Evolutionary conservation across 2,113 vertebrate genomes (phyloP).

Genomic region (Nesogale talazaci): DNA sequence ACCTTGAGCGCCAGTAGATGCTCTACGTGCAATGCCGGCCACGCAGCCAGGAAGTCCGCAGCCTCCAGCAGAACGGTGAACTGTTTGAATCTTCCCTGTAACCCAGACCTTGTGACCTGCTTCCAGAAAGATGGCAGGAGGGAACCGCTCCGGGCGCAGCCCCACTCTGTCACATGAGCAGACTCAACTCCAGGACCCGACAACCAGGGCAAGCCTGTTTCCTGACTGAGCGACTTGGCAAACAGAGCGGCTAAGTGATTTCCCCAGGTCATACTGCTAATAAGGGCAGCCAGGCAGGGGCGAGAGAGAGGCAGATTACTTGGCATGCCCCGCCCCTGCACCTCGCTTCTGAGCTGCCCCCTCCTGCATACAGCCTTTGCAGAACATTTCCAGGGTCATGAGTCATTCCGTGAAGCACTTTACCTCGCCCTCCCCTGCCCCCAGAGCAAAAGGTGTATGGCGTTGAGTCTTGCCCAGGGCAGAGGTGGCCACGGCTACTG

Average conservation of each 20-base stretch:
- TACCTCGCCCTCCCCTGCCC: neutral
- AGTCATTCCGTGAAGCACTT: neutral
- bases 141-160: neutral
- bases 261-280: neutral
- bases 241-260: neutral
- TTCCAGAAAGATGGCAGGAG: neutral
- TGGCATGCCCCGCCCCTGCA: rapidly evolving
- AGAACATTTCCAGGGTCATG: neutral
- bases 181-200: neutral
- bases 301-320: neutral
- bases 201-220: neutral
- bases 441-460: neutral
- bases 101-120: neutral
- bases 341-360: neutral
- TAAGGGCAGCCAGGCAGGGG: neutral
- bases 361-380: neutral
- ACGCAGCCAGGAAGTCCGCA: neutral
- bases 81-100: neutral
- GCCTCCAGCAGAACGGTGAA: neutral
- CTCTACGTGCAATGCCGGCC: neutral
- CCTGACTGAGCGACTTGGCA: neutral
- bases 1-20: too few species aligned
- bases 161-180: neutral
- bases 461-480: neutral
- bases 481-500: rapidly evolving